These are phyloP conservation scores for Drosophila bipectinata DNA, from an alignment of 1,140 invertebrate species.

Conservation along the genomic window DNA sequence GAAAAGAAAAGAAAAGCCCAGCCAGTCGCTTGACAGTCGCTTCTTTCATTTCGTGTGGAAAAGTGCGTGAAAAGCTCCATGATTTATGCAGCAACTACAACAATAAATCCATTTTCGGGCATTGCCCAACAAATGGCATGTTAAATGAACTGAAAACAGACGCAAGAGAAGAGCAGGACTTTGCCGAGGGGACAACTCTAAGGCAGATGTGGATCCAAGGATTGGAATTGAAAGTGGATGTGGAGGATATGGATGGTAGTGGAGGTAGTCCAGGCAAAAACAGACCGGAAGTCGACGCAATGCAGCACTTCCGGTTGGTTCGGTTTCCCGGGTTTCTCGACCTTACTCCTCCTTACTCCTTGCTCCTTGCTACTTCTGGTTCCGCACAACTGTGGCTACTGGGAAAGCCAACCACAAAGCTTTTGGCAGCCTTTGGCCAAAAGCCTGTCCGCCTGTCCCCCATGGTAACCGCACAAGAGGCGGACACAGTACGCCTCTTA, in stretches of 20 bases:
- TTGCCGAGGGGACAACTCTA: not conserved
- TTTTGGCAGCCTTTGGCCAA: constrained; percentile 40
- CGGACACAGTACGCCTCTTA: not conserved
- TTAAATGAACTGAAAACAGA: constrained; percentile 56
- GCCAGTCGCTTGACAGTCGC: not conserved
- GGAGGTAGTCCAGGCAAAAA: constrained; percentile 3
- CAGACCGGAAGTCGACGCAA: constrained; percentile 49
- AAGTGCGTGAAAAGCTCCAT: constrained; percentile 60
- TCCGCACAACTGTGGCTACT: not conserved
- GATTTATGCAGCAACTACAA: constrained; percentile 63
- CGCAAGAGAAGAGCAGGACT: too few species aligned
- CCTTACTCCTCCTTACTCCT: not conserved
- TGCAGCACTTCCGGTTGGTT: constrained; percentile 52
- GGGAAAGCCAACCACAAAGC: constrained; percentile 36
- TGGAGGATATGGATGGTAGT: too few species aligned
- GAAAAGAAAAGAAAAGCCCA: constrained; percentile 4
- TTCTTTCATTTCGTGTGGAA: constrained; percentile 20
- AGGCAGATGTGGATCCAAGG: not conserved
- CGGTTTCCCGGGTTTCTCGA: not conserved
- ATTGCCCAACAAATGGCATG: constrained; percentile 56
- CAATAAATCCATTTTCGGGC: constrained; percentile 54
- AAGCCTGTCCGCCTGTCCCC: not conserved
- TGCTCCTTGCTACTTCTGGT: not conserved
- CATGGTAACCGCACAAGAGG: constrained; percentile 17
- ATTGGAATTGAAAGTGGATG: not conserved